phyloP scores from a whole-genome alignment of 2,888 invertebrate species.

The Brenthis ino region DNA sequence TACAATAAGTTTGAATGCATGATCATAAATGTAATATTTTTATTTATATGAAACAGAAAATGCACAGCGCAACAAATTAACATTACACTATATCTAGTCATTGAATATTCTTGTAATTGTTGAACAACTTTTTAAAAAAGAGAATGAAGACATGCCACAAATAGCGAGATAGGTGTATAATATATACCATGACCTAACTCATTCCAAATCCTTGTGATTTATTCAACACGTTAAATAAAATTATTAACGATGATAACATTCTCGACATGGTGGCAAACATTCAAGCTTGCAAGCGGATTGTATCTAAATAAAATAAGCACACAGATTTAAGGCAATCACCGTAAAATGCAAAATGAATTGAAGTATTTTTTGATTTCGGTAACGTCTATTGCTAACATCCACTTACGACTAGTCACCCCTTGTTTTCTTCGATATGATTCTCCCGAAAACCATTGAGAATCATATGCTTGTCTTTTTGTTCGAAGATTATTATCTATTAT shows the following conservation, averaged over 20 bases:
- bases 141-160: slow-evolving; percentile 35
- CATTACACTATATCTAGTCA: slow-evolving; percentile 47
- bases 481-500: slow-evolving; percentile 67
- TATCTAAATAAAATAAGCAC: slow-evolving; percentile 68
- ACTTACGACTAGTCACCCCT: slow-evolving; percentile 85
- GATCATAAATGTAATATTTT: background rate
- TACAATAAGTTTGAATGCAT: background rate
- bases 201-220: slow-evolving; percentile 25
- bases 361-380: slow-evolving; percentile 25
- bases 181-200: slow-evolving; percentile 32
- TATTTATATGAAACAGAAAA: slow-evolving; percentile 62
- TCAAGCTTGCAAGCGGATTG: slow-evolving; percentile 77
- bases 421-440: slow-evolving; percentile 85
- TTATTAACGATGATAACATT: slow-evolving; percentile 75
- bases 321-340: slow-evolving; percentile 75
- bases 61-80: slow-evolving; percentile 62
- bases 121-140: slow-evolving; percentile 19
- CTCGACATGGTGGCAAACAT: slow-evolving; percentile 69
- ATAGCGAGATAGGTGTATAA: slow-evolving; percentile 32
- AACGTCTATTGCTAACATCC: slow-evolving; percentile 54
- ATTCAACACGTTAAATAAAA: slow-evolving; percentile 37
- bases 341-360: slow-evolving; percentile 32
- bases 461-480: slow-evolving; percentile 71
- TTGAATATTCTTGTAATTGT: slow-evolving; percentile 50
- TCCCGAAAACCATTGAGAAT: slow-evolving; percentile 68